Percentiles rank a stretch among this genome's conserved stretches.
Conservation (phyloP, 2,797 vertebrate genomes). For the Spinus olivaceus region DNA sequence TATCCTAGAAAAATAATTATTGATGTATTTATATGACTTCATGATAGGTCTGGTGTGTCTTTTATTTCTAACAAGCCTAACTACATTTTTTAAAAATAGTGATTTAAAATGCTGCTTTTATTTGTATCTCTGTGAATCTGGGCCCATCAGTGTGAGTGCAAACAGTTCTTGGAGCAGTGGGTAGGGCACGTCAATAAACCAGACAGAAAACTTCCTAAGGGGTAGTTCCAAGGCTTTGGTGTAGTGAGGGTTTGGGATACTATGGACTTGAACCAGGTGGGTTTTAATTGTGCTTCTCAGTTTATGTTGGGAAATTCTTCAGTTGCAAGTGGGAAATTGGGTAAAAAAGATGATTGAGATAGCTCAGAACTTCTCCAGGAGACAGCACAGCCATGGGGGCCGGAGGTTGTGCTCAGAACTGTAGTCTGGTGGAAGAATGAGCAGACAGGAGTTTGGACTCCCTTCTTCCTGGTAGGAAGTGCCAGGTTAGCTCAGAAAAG, state of each 20-base stretch:
- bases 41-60: background rate
- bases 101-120: background rate
- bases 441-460: background rate
- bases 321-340: background rate
- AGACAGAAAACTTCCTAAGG: background rate
- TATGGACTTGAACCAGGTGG: background rate
- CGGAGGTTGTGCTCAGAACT: background rate
- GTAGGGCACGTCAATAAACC: accelerated
- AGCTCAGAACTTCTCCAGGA: background rate
- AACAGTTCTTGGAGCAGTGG: background rate
- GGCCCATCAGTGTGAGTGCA: background rate
- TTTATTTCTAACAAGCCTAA: background rate
- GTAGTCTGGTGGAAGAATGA: background rate
- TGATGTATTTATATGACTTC: background rate
- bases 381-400: background rate
- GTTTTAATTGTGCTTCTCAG: background rate
- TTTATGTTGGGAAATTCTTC: background rate
- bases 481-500: background rate
- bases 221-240: background rate
- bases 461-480: background rate
- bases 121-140: background rate
- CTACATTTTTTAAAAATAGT: background rate
- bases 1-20: background rate
- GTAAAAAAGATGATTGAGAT: background rate
- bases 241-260: background rate